Conservation (phyloP, 2,888 invertebrate species). For the Falcaria lacertinaria region DNA sequence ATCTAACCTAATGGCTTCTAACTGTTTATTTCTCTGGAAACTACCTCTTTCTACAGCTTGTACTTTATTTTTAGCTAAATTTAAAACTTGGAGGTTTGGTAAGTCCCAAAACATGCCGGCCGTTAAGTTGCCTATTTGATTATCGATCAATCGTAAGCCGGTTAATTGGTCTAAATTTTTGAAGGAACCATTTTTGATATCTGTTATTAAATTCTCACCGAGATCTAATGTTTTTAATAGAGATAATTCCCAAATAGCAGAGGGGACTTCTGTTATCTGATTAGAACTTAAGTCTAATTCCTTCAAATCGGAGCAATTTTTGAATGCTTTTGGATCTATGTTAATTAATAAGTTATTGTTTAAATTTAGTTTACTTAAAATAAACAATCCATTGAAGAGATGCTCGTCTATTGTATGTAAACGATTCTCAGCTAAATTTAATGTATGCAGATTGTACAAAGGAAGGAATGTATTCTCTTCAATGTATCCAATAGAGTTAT, state of each 20-base stretch:
- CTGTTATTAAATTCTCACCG: conserved; percentile 93
- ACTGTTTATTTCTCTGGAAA: conserved; percentile 88
- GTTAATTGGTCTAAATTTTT: conserved; percentile 91
- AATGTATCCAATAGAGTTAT: conserved; percentile 92
- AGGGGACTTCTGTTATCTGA: conserved; percentile 88
- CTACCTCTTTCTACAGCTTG: conserved; percentile 90
- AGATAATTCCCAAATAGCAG: conserved; percentile 88
- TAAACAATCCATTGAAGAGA: conserved; percentile 90
- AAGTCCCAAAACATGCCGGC: conserved; percentile 92
- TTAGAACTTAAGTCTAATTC: conserved; percentile 94
- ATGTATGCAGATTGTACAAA: conserved; percentile 92
- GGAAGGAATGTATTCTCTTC: conserved; percentile 93
- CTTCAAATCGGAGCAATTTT: conserved; percentile 92
- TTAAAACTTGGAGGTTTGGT: conserved; percentile 90
- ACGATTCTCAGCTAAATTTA: conserved; percentile 93
- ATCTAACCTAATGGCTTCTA: conserved; percentile 92
- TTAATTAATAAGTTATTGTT: conserved; percentile 90
- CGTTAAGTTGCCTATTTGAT: conserved; percentile 90
- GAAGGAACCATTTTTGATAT: conserved; percentile 91
- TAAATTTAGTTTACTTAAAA: conserved; percentile 89
- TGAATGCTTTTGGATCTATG: conserved; percentile 89
- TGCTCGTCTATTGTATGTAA: conserved; percentile 89
- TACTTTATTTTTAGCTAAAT: conserved; percentile 93
- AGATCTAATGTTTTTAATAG: conserved; percentile 93
- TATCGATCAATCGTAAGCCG: conserved; percentile 92